Evolutionary conservation across 2,113 vertebrate genomes (phyloP), one percentile per base, ranked within the genome.

Genomic region (Circaetus cinerascens): DNA sequence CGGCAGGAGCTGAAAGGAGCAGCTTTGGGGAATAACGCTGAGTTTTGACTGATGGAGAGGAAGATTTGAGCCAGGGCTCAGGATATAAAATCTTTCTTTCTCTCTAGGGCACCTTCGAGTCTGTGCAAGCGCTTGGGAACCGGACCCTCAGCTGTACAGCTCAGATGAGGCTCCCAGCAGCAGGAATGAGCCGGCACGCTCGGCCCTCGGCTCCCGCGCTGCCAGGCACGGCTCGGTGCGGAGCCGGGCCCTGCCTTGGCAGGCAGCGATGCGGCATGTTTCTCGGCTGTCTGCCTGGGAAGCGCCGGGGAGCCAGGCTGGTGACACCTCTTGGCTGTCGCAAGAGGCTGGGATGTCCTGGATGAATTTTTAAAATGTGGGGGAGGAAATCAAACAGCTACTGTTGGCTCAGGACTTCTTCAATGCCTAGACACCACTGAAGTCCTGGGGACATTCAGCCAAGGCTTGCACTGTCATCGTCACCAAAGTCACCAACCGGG

Each of bases 171-270:
- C 38, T 60, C 67, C 43, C 38, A 21, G 51, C 79, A 78, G 78
- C 51, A 27, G 78, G 85, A 13, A 45, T 3, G 69, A 41, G 59
- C 26, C 6, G 2, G 45, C 45, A 29, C 1, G 3, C 73, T 78
- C 9, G 4, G 36, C 10, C 13, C 32, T n/a, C 5, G 0, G 51
- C 27, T 45, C 51, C 30, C 21, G 36, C 13, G 41, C 56, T 18
- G 1, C 53, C 0, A 5, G 69, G 56, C 55, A 63, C 8, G 2
- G 75, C 40, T 68, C 2, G 3, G 30, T 21, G 86, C 1, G 2
- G 59, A 60, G 73, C 73, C 2, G 4, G 73, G 48, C 74, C 75
- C 60, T 40, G 60, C 56, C 75, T 57, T 68, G 68, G 81, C 81
- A 63, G 86, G 68, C 92, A 53, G 68, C 3, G 5, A 27, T 29